phyloP scores from a whole-genome alignment of 1,140 invertebrate species.

The Drosophila truncata region DNA sequence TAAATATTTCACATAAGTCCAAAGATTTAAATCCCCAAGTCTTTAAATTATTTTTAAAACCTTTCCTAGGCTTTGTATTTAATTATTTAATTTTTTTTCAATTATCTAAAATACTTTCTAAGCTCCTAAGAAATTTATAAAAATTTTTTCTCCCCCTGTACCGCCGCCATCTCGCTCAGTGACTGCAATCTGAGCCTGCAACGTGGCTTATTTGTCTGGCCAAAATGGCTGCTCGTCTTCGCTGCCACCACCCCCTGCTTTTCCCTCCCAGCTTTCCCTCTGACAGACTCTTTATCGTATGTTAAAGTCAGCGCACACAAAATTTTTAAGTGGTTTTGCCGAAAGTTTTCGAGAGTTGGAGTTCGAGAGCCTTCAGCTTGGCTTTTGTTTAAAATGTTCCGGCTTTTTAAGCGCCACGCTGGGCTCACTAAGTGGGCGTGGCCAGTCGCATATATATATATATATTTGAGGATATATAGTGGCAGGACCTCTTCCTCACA shows the following conservation, averaged over 20 bases:
- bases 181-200: constrained; percentile 77
- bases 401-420: constrained; percentile 58
- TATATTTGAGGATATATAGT: constrained; percentile 22
- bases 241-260: neutral
- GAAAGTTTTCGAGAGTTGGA: constrained; percentile 63
- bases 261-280: neutral
- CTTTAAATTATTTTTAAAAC: no score
- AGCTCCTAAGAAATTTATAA: no score
- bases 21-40: neutral
- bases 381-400: constrained; percentile 78
- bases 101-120: neutral
- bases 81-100: no score
- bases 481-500: constrained; percentile 17
- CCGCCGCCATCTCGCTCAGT: constrained; percentile 49
- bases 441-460: constrained; percentile 24
- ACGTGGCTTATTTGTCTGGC: constrained; percentile 78
- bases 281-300: constrained; percentile 68
- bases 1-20: neutral
- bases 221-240: constrained; percentile 54
- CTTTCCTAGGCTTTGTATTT: accelerated
- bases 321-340: constrained; percentile 76
- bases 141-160: neutral
- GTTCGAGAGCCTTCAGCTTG: constrained; percentile 66
- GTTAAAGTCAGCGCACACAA: constrained; percentile 68
- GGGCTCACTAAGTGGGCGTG: constrained; percentile 36